Percentiles rank a stretch among this genome's conserved stretches.
Conservation (phyloP, 2,888 invertebrate genomes). For the Tetragnatha montana region DNA sequence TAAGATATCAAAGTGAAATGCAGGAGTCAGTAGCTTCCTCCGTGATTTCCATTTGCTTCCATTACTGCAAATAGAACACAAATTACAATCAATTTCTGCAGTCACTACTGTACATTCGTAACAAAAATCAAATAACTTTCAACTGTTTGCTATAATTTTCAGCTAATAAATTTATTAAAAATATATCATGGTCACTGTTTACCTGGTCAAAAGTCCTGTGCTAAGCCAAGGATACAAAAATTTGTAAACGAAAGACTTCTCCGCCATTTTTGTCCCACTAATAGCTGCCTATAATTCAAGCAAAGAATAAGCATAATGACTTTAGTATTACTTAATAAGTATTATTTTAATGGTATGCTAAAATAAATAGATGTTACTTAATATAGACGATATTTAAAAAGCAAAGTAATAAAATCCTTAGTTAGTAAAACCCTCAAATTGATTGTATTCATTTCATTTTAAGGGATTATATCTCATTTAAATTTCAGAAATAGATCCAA, state of each 20-base stretch:
- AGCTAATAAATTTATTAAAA: too few relatives aligned
- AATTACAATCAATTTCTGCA: neutral
- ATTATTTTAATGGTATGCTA: too few relatives aligned
- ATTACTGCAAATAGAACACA: conserved; percentile 73
- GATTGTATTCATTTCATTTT: neutral
- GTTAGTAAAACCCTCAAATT: too few relatives aligned
- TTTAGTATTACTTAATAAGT: too few relatives aligned
- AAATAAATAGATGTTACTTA: too few relatives aligned
- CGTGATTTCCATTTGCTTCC: conserved; percentile 83
- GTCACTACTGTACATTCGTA: too few relatives aligned
- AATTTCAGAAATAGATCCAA: neutral
- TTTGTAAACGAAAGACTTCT: conserved; percentile 76
- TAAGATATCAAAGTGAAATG: conserved; percentile 87
- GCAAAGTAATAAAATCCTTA: too few relatives aligned
- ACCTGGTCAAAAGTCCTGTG: conserved; percentile 74
- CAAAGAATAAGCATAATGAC: too few relatives aligned
- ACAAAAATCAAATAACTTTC: too few relatives aligned
- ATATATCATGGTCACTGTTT: too few relatives aligned
- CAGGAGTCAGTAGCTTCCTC: conserved; percentile 85
- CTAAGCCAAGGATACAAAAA: conserved; percentile 78
- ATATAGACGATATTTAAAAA: too few relatives aligned
- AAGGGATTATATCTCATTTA: neutral
- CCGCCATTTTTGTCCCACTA: conserved; percentile 73
- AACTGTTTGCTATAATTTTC: too few relatives aligned
- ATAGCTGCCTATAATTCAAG: conserved; percentile 74